These are phyloP conservation scores for Drosophila dives DNA, from an alignment of 2,888 invertebrate genomes.

Conservation along the genomic window DNA sequence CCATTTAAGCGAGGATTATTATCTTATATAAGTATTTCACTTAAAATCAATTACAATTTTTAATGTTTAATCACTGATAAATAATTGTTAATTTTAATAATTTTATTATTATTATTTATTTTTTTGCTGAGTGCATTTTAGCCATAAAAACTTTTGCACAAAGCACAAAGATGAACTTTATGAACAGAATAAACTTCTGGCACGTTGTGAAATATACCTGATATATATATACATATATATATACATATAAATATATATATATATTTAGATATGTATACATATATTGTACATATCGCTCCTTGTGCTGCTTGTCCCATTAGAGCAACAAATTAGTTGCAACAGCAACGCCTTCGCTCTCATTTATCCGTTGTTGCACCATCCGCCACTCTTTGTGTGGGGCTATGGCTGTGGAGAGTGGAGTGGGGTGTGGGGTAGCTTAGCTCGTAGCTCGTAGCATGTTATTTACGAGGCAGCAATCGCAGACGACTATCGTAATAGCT, in stretches of 20 bases:
- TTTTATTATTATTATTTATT: neutral
- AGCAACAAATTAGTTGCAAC: slow-evolving; percentile 71
- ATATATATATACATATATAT: neutral
- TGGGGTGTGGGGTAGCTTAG: neutral
- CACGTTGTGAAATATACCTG: neutral
- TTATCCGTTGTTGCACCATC: slow-evolving; percentile 12
- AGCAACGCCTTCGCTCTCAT: slow-evolving; percentile 26
- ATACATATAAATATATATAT: neutral
- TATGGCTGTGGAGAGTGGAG: neutral
- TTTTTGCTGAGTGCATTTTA: neutral
- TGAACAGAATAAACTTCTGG: neutral
- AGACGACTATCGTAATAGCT: slow-evolving; percentile 65
- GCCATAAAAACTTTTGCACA: slow-evolving; percentile 6
- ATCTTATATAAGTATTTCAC: neutral
- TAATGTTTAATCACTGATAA: neutral
- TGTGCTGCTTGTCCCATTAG: slow-evolving; percentile 65
- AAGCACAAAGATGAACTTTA: slow-evolving; percentile 10
- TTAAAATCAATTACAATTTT: neutral
- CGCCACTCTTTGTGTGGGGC: neutral
- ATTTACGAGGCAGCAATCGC: slow-evolving; percentile 69
- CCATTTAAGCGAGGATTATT: neutral
- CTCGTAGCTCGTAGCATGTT: slow-evolving; percentile 27
- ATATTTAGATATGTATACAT: neutral
- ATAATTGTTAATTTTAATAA: neutral
- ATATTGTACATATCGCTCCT: slow-evolving; percentile 11